A percentile compares a stretch with the other conserved stretches of the same genome.
Evolutionary conservation across 2,113 vertebrate species (phyloP).

Genomic region (Dipodomys ordii): DNA sequence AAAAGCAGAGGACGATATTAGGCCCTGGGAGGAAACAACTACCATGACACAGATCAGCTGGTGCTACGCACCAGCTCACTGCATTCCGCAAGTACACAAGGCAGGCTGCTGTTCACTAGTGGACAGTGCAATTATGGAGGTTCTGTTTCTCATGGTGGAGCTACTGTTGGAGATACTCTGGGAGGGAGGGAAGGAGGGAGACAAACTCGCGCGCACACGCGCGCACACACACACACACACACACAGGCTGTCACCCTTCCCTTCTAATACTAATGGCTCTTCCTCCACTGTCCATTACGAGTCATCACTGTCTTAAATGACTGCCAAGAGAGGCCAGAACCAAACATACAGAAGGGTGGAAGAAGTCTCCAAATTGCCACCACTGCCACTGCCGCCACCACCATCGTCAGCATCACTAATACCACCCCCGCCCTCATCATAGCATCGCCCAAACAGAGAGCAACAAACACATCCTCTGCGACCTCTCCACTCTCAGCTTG

Average conservation of each 20-base stretch:
- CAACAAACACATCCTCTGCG: no score
- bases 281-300: neutral
- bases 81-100: neutral
- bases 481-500: no score
- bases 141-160: neutral
- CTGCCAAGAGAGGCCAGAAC: neutral
- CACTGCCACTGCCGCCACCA: no score
- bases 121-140: neutral
- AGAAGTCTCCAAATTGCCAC: neutral
- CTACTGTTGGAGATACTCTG: neutral
- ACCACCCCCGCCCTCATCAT: no score
- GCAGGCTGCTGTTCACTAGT: no score
- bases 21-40: neutral
- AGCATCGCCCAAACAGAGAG: no score
- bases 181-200: neutral
- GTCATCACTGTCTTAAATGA: neutral
- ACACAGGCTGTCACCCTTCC: no score
- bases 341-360: neutral
- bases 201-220: no score
- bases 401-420: no score
- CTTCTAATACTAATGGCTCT: no score
- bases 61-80: neutral
- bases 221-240: no score
- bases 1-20: neutral
- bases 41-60: fast-evolving